Evolutionary conservation across 2,888 invertebrate species (phyloP).

Genomic region (Protodeltote pygarga): DNA sequence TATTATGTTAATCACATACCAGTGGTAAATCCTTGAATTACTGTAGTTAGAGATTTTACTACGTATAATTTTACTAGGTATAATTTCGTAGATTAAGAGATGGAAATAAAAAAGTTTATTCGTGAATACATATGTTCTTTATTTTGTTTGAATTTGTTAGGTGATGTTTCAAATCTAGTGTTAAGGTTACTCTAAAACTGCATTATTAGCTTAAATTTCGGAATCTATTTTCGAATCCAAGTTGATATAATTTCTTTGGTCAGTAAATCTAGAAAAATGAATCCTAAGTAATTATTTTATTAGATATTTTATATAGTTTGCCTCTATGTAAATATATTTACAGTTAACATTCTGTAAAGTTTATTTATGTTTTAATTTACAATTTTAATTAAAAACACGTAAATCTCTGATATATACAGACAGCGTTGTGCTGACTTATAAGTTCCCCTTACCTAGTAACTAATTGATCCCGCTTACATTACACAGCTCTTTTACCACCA

Average conservation of each 20-base stretch:
- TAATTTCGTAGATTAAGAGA: neutral
- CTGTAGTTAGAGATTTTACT: too few species aligned
- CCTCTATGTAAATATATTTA: conserved; percentile 44
- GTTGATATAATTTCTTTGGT: conserved; percentile 44
- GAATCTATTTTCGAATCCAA: conserved; percentile 37
- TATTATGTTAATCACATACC: too few species aligned
- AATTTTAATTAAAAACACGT: conserved; percentile 54
- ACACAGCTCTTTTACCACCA: conserved; percentile 74
- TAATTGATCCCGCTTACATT: conserved; percentile 85
- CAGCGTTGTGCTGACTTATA: conserved; percentile 61
- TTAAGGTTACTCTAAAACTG: conserved; percentile 33
- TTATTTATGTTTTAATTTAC: conserved; percentile 39
- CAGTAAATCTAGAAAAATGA: conserved; percentile 43
- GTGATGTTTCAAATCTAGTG: conserved; percentile 35
- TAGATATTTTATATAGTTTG: conserved; percentile 35
- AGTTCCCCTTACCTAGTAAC: conserved; percentile 74
- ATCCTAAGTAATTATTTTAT: conserved; percentile 30
- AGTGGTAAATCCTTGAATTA: too few species aligned
- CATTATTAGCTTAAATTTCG: conserved; percentile 29
- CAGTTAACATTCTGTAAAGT: conserved; percentile 41
- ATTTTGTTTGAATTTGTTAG: conserved; percentile 34
- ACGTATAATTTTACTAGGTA: too few species aligned
- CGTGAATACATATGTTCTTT: conserved; percentile 40
- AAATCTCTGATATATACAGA: conserved; percentile 62
- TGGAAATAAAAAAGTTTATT: conserved; percentile 6